Conservation (phyloP, 2,797 vertebrate species). For the Psittacula derbiana region DNA sequence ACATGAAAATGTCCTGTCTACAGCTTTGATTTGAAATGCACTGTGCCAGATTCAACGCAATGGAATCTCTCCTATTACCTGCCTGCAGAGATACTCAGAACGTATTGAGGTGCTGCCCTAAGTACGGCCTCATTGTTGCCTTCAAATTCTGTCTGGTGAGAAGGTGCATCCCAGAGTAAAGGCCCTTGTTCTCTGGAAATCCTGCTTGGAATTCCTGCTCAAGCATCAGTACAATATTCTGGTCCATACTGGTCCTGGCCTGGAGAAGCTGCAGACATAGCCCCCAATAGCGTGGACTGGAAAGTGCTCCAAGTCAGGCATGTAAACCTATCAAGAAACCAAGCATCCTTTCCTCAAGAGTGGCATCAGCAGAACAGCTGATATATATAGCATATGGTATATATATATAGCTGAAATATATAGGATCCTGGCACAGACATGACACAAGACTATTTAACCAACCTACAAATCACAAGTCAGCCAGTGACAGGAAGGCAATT, state of each 20-base stretch:
- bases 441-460: background rate
- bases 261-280: background rate
- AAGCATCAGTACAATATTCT: background rate
- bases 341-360: background rate
- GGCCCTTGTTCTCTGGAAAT: background rate
- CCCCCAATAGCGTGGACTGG: background rate
- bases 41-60: background rate
- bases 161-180: background rate
- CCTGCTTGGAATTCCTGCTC: background rate
- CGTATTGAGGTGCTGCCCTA: background rate
- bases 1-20: background rate
- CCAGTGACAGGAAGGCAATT: background rate
- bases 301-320: background rate
- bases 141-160: background rate
- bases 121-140: fast-evolving
- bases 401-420: background rate
- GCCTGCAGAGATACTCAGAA: background rate
- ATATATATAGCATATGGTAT: too few species aligned
- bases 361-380: background rate
- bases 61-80: background rate
- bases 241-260: background rate
- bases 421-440: background rate
- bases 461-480: slow-evolving; percentile 1
- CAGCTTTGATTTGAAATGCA: background rate
- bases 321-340: background rate